Evolutionary conservation across 2,113 vertebrate genomes (phyloP).

Genomic region (Phylloscopus trochilus): DNA sequence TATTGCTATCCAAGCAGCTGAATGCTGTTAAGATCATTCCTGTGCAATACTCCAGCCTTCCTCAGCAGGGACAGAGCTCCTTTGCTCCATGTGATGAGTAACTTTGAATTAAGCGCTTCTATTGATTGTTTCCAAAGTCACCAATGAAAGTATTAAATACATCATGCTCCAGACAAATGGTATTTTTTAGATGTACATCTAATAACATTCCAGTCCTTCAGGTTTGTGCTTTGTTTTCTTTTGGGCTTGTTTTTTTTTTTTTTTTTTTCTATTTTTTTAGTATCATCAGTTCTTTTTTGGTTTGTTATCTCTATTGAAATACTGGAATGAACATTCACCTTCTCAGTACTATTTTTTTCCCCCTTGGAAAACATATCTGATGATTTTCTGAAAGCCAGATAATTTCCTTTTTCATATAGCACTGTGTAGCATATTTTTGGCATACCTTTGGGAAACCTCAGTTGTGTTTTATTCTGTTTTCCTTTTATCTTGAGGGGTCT

Average conservation of each 20-base stretch:
- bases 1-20: neutral
- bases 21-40: neutral
- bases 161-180: neutral
- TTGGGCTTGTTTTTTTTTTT: neutral
- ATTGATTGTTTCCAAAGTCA: neutral
- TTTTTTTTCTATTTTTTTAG: neutral
- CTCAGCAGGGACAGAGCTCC: neutral
- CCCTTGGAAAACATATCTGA: neutral
- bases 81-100: accelerated
- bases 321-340: neutral
- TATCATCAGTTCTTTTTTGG: neutral
- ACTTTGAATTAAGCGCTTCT: neutral
- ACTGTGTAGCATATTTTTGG: neutral
- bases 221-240: neutral
- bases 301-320: neutral
- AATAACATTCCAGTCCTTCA: neutral
- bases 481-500: neutral
- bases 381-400: neutral
- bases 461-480: neutral
- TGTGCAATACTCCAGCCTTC: neutral
- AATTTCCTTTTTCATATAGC: neutral
- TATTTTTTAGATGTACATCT: neutral
- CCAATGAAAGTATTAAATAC: neutral
- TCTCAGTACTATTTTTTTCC: neutral
- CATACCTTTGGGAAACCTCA: neutral